Conservation (phyloP, 2,113 vertebrate species). For the Aix galericulata region DNA sequence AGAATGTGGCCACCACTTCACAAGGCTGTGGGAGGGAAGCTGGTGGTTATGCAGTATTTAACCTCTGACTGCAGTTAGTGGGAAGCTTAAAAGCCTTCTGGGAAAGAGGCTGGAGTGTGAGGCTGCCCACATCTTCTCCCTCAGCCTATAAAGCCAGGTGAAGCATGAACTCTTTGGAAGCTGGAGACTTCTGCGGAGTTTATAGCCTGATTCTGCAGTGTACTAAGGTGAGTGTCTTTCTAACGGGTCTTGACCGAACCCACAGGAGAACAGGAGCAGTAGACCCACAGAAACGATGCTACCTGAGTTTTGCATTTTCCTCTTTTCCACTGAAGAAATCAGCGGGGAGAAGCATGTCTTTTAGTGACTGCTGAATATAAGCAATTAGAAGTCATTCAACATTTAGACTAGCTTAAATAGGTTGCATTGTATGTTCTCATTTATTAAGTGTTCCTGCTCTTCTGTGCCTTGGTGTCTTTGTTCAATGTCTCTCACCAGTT, state of each 20-base stretch:
- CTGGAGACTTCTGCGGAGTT: not conserved
- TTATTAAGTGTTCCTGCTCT: slow-evolving; percentile 41
- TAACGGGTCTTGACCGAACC: slow-evolving; percentile 17
- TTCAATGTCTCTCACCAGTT: not conserved
- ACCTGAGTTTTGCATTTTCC: not conserved
- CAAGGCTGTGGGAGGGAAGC: not conserved
- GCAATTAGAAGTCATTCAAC: slow-evolving; percentile 33
- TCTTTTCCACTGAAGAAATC: not conserved
- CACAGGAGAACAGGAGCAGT: not conserved
- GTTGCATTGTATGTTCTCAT: not conserved
- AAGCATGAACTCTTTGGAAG: not conserved
- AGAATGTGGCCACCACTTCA: not conserved
- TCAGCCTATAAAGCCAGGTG: not conserved
- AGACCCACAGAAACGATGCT: not conserved
- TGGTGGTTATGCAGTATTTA: not conserved
- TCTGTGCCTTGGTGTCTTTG: not conserved
- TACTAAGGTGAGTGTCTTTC: not conserved
- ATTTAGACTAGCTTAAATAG: not conserved
- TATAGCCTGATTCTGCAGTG: not conserved
- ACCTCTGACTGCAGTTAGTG: not conserved
- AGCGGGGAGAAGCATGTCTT: not conserved
- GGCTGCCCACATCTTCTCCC: not conserved
- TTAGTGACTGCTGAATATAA: slow-evolving; percentile 50
- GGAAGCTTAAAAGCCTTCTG: not conserved
- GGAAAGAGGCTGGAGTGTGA: not conserved